These are phyloP conservation scores for Mystacides longicornis DNA, from an alignment of 2,888 invertebrate species.

Conservation along the genomic window DNA sequence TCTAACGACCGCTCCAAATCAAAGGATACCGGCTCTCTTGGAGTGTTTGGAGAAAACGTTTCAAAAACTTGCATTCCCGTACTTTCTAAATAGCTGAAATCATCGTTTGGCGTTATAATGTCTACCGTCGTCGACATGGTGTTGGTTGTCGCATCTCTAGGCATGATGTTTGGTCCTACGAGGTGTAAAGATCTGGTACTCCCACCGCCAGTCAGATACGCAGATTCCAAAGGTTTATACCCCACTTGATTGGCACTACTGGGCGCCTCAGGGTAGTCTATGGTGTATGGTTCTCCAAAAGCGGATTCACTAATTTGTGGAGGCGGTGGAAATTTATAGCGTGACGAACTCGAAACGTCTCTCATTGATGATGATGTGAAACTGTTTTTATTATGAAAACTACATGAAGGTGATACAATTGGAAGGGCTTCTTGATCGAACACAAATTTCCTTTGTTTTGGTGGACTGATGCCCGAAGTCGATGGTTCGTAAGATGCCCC, in stretches of 20 bases:
- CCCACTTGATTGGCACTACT: conserved; percentile 47
- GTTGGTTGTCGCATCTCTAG: conserved; percentile 60
- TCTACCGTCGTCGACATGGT: conserved; percentile 61
- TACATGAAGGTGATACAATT: conserved; percentile 42
- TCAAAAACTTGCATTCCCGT: conserved; percentile 29
- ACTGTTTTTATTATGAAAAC: conserved; percentile 48
- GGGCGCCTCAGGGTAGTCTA: conserved; percentile 38
- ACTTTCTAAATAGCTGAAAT: conserved; percentile 28
- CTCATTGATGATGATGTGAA: conserved; percentile 50
- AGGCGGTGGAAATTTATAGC: conserved; percentile 57
- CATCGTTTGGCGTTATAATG: conserved; percentile 42
- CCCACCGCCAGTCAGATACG: conserved; percentile 15
- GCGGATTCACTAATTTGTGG: conserved; percentile 56
- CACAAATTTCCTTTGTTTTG: conserved; percentile 54
- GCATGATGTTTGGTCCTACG: conserved; percentile 30
- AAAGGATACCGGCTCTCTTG: conserved; percentile 61
- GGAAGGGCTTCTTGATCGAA: conserved; percentile 49
- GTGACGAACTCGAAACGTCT: conserved; percentile 48
- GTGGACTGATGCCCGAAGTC: conserved; percentile 32
- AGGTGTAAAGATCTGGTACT: conserved; percentile 23
- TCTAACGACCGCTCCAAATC: conserved; percentile 53
- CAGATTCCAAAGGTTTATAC: conserved; percentile 17
- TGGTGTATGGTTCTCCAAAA: conserved; percentile 36
- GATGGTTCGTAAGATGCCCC: conserved; percentile 24
- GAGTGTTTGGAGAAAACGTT: conserved; percentile 49